phyloP scores from a whole-genome alignment of 2,113 vertebrate species.

The Rhabdomys dilectus region DNA sequence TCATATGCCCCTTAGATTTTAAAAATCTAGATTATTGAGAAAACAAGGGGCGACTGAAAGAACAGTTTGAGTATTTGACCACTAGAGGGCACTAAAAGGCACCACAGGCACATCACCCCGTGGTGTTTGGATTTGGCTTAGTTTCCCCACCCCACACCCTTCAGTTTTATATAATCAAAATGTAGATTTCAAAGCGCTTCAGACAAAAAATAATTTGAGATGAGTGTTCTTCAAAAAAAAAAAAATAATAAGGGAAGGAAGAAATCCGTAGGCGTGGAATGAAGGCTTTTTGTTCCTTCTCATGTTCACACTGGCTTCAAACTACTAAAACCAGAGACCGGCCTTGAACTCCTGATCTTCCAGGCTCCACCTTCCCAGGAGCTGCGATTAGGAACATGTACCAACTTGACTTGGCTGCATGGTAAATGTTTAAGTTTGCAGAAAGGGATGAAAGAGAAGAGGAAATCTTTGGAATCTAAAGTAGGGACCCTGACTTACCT shows the following conservation, averaged over 20 bases:
- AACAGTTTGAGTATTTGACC: conserved; percentile 54
- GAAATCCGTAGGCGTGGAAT: background rate
- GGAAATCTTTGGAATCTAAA: background rate
- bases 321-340: background rate
- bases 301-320: background rate
- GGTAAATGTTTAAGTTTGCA: background rate
- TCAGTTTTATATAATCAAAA: background rate
- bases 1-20: background rate
- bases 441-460: background rate
- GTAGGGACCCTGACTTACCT: background rate
- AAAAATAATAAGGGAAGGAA: background rate
- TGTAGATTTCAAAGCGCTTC: conserved; percentile 16
- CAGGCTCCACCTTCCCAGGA: background rate
- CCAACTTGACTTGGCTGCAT: background rate
- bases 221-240: background rate
- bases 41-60: background rate
- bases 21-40: background rate
- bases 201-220: background rate
- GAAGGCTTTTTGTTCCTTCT: background rate
- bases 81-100: conserved; percentile 80
- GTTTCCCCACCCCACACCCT: background rate
- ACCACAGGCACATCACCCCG: background rate
- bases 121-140: background rate
- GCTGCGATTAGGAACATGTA: background rate
- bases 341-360: background rate